A percentile compares a stretch with the other conserved stretches of the same genome.
Evolutionary conservation across 2,888 invertebrate genomes (phyloP).

Genomic region (Pseudoips prasinana): DNA sequence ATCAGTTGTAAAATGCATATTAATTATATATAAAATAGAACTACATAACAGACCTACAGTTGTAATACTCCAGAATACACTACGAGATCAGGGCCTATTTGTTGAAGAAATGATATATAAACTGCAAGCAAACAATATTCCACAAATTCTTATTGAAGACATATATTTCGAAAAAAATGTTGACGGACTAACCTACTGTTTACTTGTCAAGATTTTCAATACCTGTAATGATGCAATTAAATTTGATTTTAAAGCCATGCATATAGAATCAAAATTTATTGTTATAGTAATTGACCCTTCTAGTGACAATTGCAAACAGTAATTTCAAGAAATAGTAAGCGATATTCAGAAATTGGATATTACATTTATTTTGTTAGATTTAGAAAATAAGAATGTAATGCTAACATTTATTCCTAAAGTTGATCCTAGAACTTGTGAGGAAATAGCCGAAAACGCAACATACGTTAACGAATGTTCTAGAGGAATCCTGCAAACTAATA

Average conservation of each 20-base stretch:
- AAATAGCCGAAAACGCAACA: conserved; percentile 19
- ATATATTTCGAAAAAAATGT: conserved; percentile 10
- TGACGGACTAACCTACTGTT: conserved; percentile 5
- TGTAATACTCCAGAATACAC: conserved; percentile 21
- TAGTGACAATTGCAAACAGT: conserved; percentile 13
- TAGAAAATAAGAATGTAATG: conserved; percentile 25
- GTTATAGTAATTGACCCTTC: conserved; percentile 31
- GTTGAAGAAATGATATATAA: conserved; percentile 20
- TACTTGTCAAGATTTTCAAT: conserved; percentile 30
- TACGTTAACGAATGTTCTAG: conserved; percentile 43
- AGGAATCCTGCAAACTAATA: conserved; percentile 27
- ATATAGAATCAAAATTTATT: conserved; percentile 38
- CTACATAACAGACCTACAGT: conserved; percentile 29
- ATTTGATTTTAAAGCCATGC: conserved; percentile 24
- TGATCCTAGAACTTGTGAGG: conserved; percentile 41
- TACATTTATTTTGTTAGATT: conserved; percentile 39
- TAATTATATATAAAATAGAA: conserved; percentile 21
- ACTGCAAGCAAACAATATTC: conserved; percentile 21
- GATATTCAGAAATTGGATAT: conserved; percentile 37
- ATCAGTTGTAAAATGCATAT: conserved; percentile 30
- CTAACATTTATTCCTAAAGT: conserved; percentile 42
- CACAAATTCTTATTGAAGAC: conserved; percentile 18
- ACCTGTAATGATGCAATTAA: conserved; percentile 24
- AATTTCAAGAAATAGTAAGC: conserved; percentile 28
- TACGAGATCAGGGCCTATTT: conserved; percentile 15